A percentile compares a stretch with the other conserved stretches of the same genome.
Conservation (phyloP, 1,140 invertebrate genomes). For the Drosophila grimshawi region DNA sequence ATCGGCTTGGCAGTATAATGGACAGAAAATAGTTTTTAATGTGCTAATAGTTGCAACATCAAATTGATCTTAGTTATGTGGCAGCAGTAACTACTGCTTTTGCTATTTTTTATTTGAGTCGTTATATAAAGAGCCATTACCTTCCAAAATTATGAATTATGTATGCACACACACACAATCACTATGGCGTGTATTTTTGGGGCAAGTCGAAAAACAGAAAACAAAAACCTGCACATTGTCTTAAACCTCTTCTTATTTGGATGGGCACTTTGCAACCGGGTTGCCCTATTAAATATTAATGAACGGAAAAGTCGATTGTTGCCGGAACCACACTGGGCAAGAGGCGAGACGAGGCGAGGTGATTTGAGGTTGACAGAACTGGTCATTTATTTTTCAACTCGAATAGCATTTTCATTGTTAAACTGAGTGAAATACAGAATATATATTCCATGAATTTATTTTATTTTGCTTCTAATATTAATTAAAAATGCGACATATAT, state of each 20-base stretch:
- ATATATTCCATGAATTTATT: neutral
- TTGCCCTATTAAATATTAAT: conserved; percentile 50
- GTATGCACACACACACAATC: neutral
- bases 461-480: neutral
- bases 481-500: neutral
- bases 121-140: neutral
- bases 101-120: too few species aligned
- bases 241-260: neutral
- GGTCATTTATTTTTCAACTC: conserved; percentile 1
- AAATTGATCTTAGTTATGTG: neutral
- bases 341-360: neutral
- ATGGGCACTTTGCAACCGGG: conserved; percentile 19
- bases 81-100: too few species aligned
- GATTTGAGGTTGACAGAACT: neutral
- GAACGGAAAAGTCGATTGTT: conserved; percentile 40
- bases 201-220: neutral
- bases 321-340: neutral
- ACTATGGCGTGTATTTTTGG: conserved; percentile 3
- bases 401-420: neutral
- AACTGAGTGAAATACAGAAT: neutral
- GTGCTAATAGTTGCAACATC: conserved; percentile 13
- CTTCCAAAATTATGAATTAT: neutral
- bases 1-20: neutral
- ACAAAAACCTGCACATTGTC: conserved; percentile 4
- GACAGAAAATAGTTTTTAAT: conserved; percentile 32